phyloP scores from a whole-genome alignment of 2,113 vertebrate genomes.

The Corythaixoides concolor region DNA sequence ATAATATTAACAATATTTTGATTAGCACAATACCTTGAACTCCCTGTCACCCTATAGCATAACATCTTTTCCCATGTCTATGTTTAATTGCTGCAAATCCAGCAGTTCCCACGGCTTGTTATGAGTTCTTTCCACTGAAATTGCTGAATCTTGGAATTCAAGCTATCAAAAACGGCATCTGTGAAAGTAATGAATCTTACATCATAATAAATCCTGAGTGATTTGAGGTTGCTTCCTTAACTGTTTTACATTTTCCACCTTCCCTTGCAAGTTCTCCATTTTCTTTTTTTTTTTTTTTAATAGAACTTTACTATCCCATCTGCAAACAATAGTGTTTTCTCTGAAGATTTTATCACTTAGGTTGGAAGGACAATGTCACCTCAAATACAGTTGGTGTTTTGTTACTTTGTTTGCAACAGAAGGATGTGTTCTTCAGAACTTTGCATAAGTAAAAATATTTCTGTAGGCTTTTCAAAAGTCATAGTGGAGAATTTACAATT shows the following conservation, averaged over 20 bases:
- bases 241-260: neutral
- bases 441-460: neutral
- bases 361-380: neutral
- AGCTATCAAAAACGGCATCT: neutral
- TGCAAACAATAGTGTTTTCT: neutral
- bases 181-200: neutral
- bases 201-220: neutral
- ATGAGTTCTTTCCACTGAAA: neutral
- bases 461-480: neutral
- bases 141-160: conserved; percentile 18
- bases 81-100: neutral
- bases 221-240: neutral
- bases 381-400: neutral
- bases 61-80: neutral
- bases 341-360: neutral
- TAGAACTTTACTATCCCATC: neutral
- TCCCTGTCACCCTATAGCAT: neutral
- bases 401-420: neutral
- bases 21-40: neutral
- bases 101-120: neutral
- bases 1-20: neutral
- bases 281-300: neutral
- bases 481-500: neutral
- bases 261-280: neutral
- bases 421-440: neutral